Percentiles rank a stretch among this genome's conserved stretches.
Evolutionary conservation across 2,797 vertebrate species (phyloP).

Genomic region (Gobio occitaniae): DNA sequence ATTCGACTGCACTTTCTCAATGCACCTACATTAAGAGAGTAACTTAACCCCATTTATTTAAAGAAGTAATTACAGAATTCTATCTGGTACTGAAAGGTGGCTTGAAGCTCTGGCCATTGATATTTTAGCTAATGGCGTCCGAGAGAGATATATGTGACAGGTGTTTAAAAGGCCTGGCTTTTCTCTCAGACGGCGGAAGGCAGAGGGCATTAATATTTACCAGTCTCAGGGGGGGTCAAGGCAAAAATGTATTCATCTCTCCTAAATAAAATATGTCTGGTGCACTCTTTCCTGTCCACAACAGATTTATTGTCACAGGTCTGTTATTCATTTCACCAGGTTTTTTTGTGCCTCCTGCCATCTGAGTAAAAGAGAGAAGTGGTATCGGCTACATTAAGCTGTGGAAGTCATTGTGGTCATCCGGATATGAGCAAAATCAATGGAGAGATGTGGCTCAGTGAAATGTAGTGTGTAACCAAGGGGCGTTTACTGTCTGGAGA

Average conservation of each 20-base stretch:
- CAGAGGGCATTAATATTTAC: slow-evolving; percentile 73
- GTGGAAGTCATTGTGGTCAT: slow-evolving; percentile 59
- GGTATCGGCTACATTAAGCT: slow-evolving; percentile 57
- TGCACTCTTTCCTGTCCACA: slow-evolving; percentile 41
- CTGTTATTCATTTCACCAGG: slow-evolving; percentile 60
- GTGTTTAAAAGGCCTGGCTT: slow-evolving; percentile 17
- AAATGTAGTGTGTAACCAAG: slow-evolving; percentile 8
- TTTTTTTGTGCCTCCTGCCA: slow-evolving; percentile 41
- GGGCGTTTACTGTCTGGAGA: neutral
- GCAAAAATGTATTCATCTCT: slow-evolving; percentile 63
- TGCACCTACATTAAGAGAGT: slow-evolving; percentile 7
- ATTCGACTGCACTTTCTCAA: slow-evolving; percentile 14
- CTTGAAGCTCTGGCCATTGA: slow-evolving; percentile 43
- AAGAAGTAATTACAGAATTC: slow-evolving; percentile 50
- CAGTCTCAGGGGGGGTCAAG: slow-evolving; percentile 61
- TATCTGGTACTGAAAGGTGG: slow-evolving; percentile 43
- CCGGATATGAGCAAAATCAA: slow-evolving; percentile 60
- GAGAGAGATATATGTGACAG: slow-evolving; percentile 56
- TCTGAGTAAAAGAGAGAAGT: slow-evolving; percentile 51
- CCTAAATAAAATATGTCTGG: slow-evolving; percentile 74
- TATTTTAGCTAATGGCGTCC: slow-evolving; percentile 67
- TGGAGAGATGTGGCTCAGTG: slow-evolving; percentile 49
- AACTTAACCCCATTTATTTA: slow-evolving; percentile 32
- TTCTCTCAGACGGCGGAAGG: slow-evolving; percentile 34
- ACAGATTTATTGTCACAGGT: slow-evolving; percentile 55